phyloP scores from a whole-genome alignment of 2,113 vertebrate species.

The Oxyruncus cristatus region DNA sequence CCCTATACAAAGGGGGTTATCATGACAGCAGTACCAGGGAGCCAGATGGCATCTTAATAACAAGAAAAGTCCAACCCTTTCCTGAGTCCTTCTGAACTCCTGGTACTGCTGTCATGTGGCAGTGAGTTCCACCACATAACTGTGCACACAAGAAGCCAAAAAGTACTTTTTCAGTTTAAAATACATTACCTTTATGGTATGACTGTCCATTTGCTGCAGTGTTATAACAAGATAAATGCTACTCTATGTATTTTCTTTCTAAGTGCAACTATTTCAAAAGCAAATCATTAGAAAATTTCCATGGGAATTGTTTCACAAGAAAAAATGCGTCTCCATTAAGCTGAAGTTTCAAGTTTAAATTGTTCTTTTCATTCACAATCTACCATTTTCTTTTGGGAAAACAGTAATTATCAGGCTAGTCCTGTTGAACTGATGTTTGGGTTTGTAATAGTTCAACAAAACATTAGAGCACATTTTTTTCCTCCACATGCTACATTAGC shows the following conservation, averaged over 20 bases:
- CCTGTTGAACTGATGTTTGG: background rate
- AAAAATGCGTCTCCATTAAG: background rate
- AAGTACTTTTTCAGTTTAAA: background rate
- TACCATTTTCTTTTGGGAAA: background rate
- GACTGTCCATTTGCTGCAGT: background rate
- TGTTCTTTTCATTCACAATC: background rate
- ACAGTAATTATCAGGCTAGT: background rate
- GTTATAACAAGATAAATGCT: background rate
- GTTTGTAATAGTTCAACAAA: slow-evolving; percentile 8
- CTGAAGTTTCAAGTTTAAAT: background rate
- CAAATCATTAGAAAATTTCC: background rate
- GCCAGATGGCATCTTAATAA: background rate
- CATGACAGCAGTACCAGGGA: background rate
- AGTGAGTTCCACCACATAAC: background rate
- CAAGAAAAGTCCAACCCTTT: background rate
- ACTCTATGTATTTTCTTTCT: background rate
- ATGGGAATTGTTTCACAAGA: background rate
- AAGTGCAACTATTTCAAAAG: background rate
- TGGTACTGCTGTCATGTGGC: background rate
- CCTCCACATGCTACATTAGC: background rate
- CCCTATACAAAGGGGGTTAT: background rate
- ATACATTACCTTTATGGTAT: background rate
- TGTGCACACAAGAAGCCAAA: background rate
- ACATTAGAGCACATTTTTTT: background rate
- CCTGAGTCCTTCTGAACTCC: background rate